Conservation (phyloP, 2,113 vertebrate species). For the Scopus umbretta region DNA sequence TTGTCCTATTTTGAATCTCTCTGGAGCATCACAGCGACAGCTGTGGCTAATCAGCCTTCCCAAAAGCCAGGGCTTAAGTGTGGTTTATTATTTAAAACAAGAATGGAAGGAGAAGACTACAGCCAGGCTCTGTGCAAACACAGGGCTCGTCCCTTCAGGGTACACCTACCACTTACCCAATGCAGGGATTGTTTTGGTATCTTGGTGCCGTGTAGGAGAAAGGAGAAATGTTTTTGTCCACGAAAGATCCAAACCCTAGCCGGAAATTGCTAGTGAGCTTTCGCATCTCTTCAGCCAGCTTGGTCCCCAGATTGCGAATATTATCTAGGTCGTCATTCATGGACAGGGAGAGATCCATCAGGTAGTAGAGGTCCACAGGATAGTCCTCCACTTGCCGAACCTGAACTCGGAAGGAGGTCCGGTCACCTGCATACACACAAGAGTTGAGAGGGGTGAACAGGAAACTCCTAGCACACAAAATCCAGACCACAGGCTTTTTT, state of each 20-base stretch:
- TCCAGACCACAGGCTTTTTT: not conserved
- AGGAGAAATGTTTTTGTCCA: constrained; percentile 97
- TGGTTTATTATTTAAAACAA: not conserved
- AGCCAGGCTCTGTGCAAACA: not conserved
- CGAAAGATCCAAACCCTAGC: constrained; percentile 93
- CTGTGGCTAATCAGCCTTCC: not conserved
- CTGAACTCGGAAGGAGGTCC: constrained; percentile 84
- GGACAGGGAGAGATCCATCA: constrained; percentile 98
- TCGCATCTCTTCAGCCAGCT: constrained; percentile 91
- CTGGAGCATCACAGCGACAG: not conserved
- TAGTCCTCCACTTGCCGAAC: constrained; percentile 97
- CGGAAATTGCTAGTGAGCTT: constrained; percentile 98
- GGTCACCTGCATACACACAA: constrained; percentile 77
- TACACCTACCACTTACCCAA: constrained; percentile 77
- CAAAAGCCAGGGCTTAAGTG: not conserved
- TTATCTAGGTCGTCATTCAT: constrained; percentile 97
- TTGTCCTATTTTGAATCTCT: not conserved
- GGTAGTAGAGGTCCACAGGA: constrained; percentile 95
- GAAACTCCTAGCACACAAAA: not conserved
- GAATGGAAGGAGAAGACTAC: not conserved
- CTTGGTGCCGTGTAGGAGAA: constrained; percentile 92
- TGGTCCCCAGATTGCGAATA: constrained; percentile 91
- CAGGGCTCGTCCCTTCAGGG: not conserved
- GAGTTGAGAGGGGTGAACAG: not conserved
- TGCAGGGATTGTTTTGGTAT: constrained; percentile 94